Percentiles rank a stretch among this genome's conserved stretches.
Evolutionary conservation across 1,140 invertebrate genomes (phyloP).

Genomic region (Dinothrombium tinctorium): DNA sequence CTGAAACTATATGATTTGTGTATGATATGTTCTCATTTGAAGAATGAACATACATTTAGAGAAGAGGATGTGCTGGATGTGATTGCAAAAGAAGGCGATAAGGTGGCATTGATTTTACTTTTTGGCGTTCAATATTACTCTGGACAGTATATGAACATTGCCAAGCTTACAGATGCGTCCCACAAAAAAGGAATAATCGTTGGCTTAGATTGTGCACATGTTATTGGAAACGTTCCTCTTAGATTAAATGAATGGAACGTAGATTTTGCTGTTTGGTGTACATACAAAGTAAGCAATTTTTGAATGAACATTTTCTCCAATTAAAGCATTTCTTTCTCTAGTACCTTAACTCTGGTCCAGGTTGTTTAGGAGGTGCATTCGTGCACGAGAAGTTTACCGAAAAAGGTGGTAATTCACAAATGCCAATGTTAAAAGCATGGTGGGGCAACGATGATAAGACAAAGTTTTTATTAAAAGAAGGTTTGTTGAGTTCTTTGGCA

Average conservation of each 20-base stretch:
- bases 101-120: slow-evolving; percentile 31
- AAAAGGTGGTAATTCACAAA: slow-evolving; percentile 8
- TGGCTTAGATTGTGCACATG: slow-evolving; percentile 37
- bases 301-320: background rate
- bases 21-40: background rate
- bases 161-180: slow-evolving; percentile 26
- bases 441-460: slow-evolving; percentile 20
- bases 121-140: slow-evolving; percentile 37
- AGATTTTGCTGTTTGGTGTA: slow-evolving; percentile 39
- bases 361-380: slow-evolving; percentile 29
- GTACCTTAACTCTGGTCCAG: slow-evolving; percentile 33
- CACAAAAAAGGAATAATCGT: slow-evolving; percentile 29
- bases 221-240: slow-evolving; percentile 33
- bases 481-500: slow-evolving; percentile 8
- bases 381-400: slow-evolving; percentile 22
- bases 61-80: slow-evolving; percentile 29
- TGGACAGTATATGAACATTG: slow-evolving; percentile 34
- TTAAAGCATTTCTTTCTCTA: slow-evolving; percentile 16
- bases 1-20: background rate
- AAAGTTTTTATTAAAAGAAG: slow-evolving; percentile 16
- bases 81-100: slow-evolving; percentile 28
- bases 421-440: slow-evolving; percentile 22
- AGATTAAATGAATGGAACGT: slow-evolving; percentile 35
- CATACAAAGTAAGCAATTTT: slow-evolving; percentile 28
- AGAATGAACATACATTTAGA: slow-evolving; percentile 27